Evolutionary conservation across 1,140 invertebrate genomes (phyloP).

Genomic region (Megathymus violae): DNA sequence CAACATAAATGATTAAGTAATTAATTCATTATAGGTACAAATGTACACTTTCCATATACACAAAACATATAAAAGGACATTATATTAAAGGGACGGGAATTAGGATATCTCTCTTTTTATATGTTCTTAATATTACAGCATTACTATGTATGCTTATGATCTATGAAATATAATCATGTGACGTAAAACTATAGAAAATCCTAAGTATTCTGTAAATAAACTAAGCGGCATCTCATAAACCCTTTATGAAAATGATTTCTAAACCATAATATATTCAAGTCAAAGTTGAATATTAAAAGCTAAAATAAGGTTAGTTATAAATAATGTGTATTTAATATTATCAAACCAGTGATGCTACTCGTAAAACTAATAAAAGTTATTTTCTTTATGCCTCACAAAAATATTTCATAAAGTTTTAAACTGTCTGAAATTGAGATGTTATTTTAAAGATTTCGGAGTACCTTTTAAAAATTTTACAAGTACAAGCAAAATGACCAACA

Average conservation of each 20-base stretch:
- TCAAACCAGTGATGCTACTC: slow-evolving; percentile 28
- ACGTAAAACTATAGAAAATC: slow-evolving; percentile 48
- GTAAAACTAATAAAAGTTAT: slow-evolving; percentile 25
- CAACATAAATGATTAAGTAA: too few species aligned
- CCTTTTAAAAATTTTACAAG: too few species aligned
- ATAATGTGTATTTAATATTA: slow-evolving; percentile 45
- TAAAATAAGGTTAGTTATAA: slow-evolving; percentile 62
- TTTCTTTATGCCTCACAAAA: not conserved
- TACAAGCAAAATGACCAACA: slow-evolving; percentile 7
- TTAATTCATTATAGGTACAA: slow-evolving; percentile 56
- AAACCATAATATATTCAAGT: slow-evolving; percentile 78
- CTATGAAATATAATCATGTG: slow-evolving; percentile 44
- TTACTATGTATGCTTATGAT: slow-evolving; percentile 57
- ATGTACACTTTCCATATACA: slow-evolving; percentile 76
- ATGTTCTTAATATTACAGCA: slow-evolving; percentile 52
- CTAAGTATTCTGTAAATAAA: slow-evolving; percentile 54
- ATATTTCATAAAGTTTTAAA: too few species aligned
- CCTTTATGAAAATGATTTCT: slow-evolving; percentile 62
- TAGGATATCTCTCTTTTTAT: slow-evolving; percentile 64
- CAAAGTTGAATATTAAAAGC: slow-evolving; percentile 77
- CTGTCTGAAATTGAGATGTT: too few species aligned
- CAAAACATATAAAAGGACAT: slow-evolving; percentile 39
- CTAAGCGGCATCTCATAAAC: slow-evolving; percentile 68
- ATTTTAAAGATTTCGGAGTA: too few species aligned
- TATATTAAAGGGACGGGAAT: slow-evolving; percentile 53